These are phyloP conservation scores for Alexandromys fortis DNA, from an alignment of 2,113 vertebrate species.

Conservation along the genomic window DNA sequence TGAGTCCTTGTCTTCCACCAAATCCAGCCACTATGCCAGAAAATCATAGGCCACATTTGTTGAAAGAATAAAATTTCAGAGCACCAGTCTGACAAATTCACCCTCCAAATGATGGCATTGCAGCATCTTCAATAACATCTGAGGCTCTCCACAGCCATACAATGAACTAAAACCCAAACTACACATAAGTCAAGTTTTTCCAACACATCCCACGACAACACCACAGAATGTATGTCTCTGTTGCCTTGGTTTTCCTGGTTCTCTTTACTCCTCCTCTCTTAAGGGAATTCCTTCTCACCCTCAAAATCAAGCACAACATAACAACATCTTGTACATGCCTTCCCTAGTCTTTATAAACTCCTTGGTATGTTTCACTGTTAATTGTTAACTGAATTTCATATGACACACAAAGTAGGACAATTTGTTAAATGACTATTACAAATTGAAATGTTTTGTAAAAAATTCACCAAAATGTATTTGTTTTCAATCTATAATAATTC, in stretches of 20 bases:
- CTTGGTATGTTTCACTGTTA: not conserved
- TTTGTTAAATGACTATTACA: not conserved
- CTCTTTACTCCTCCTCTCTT: not conserved
- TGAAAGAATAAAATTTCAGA: not conserved
- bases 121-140: not conserved
- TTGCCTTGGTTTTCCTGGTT: not conserved
- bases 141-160: not conserved
- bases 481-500: not conserved
- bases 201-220: not conserved
- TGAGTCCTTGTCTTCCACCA: not conserved
- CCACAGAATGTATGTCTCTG: rapidly evolving
- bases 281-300: not conserved
- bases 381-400: not conserved
- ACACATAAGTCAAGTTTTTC: not conserved
- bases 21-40: not conserved
- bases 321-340: not conserved
- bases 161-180: not conserved
- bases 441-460: not conserved
- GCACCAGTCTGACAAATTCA: not conserved
- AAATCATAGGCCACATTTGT: not conserved
- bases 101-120: not conserved
- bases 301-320: not conserved
- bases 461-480: not conserved
- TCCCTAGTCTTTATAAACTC: not conserved
- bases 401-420: not conserved